Conservation (phyloP, 2,797 vertebrate genomes). For the Phrynocephalus guinanensis region DNA sequence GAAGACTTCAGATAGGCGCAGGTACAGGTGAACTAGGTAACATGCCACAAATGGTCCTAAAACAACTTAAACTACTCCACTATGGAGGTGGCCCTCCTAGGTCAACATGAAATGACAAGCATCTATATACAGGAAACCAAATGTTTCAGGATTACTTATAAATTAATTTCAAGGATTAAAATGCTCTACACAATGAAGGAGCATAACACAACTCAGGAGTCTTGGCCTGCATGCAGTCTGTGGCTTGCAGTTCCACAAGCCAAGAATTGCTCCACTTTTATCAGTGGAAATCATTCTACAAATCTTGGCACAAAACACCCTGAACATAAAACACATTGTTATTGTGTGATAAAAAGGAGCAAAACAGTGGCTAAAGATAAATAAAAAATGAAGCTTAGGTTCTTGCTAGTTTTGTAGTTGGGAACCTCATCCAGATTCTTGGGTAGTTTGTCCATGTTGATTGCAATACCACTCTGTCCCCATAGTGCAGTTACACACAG, state of each 20-base stretch:
- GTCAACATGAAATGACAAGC: not conserved
- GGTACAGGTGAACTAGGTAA: too few relatives aligned
- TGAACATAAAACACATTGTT: too few relatives aligned
- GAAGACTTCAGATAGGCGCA: too few relatives aligned
- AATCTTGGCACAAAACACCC: not conserved
- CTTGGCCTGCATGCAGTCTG: not conserved
- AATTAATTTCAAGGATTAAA: not conserved
- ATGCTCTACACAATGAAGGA: too few relatives aligned
- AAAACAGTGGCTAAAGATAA: too few relatives aligned
- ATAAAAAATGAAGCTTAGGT: too few relatives aligned
- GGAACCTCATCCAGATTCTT: not conserved
- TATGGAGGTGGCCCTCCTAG: not conserved
- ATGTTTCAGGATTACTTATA: too few relatives aligned
- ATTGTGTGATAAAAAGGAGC: too few relatives aligned
- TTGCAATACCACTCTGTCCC: not conserved
- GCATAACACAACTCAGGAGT: too few relatives aligned
- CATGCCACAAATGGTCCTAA: not conserved
- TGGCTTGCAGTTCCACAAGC: too few relatives aligned
- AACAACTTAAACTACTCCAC: not conserved
- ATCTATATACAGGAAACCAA: not conserved
- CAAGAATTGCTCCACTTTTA: too few relatives aligned
- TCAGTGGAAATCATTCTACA: not conserved
- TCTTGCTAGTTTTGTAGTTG: too few relatives aligned
- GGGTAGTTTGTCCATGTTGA: not conserved
- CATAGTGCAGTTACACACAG: not conserved